Percentiles rank a stretch among this genome's conserved stretches.
These are phyloP conservation scores for Neotoma lepida DNA, from an alignment of 2,113 vertebrate species.

Conservation along the genomic window DNA sequence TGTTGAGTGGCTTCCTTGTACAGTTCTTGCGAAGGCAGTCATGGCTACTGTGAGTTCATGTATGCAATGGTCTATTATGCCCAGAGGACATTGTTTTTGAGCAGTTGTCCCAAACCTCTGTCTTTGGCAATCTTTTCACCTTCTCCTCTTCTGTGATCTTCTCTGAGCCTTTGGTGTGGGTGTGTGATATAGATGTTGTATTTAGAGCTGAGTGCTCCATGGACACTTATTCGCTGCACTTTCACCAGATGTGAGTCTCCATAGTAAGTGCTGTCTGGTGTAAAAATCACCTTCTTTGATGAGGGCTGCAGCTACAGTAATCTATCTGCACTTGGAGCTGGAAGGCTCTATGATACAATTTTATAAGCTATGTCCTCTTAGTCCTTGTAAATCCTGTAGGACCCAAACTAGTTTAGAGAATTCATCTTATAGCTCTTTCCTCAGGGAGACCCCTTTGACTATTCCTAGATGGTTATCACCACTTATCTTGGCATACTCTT, in stretches of 20 bases:
- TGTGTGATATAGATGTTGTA: not conserved
- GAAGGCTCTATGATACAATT: not conserved
- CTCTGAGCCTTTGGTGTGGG: not conserved
- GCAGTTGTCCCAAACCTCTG: not conserved
- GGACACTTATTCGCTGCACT: too few relatives aligned
- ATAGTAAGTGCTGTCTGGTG: not conserved
- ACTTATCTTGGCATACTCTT: not conserved
- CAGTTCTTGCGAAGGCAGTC: not conserved
- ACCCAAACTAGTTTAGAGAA: not conserved
- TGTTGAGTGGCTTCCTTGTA: not conserved
- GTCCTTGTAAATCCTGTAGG: not conserved
- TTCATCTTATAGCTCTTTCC: not conserved
- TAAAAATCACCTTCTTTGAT: not conserved
- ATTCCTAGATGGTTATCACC: not conserved
- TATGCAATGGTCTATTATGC: too few relatives aligned
- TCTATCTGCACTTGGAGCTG: not conserved
- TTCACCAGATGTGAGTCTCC: not conserved
- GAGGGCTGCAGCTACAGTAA: not conserved
- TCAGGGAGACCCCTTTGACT: not conserved
- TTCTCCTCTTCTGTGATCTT: not conserved
- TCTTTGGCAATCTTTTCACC: not conserved
- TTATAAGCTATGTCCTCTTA: not conserved
- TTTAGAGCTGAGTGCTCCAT: not conserved
- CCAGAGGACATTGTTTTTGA: not conserved
- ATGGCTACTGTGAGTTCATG: not conserved